Conservation (phyloP, 92 coral and sea anemone genomes). For the Ricordea florida region DNA sequence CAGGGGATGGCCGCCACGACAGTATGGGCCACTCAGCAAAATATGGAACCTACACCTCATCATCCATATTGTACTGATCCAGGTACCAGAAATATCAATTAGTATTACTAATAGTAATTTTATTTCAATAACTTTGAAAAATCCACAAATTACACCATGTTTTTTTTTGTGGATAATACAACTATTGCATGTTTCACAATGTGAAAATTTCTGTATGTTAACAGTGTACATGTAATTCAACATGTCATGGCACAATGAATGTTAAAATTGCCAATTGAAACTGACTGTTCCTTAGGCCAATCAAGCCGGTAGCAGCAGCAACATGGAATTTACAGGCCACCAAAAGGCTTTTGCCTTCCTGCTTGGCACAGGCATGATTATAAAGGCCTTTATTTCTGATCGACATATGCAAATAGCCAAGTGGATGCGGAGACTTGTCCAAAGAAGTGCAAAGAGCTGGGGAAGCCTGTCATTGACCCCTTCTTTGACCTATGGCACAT, state of each 20-base stretch:
- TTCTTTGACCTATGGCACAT: conserved; percentile 69
- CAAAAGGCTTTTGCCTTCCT: conserved; percentile 55
- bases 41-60: conserved; percentile 7
- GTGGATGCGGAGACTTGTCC: conserved; percentile 73
- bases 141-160: too few species aligned
- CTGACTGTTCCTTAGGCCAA: conserved; percentile 54
- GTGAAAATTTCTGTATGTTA: too few species aligned
- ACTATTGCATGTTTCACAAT: too few species aligned
- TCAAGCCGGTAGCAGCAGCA: conserved; percentile 65
- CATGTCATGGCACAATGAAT: too few species aligned
- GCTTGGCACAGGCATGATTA: conserved; percentile 53
- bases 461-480: conserved; percentile 62
- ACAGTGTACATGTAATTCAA: too few species aligned
- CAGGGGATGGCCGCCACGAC: conserved; percentile 61
- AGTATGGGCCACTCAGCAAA: conserved; percentile 42
- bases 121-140: too few species aligned
- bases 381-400: conserved; percentile 65
- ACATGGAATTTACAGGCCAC: conserved; percentile 65
- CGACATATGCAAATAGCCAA: conserved; percentile 58
- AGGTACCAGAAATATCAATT: not conserved
- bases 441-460: conserved; percentile 44
- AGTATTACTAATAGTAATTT: not conserved
- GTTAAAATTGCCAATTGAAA: too few species aligned
- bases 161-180: too few species aligned
- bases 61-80: not conserved